Evolutionary conservation across 2,113 vertebrate genomes (phyloP), one percentile per base, ranked within the genome.

Genomic region (Ammodytes dubius): DNA sequence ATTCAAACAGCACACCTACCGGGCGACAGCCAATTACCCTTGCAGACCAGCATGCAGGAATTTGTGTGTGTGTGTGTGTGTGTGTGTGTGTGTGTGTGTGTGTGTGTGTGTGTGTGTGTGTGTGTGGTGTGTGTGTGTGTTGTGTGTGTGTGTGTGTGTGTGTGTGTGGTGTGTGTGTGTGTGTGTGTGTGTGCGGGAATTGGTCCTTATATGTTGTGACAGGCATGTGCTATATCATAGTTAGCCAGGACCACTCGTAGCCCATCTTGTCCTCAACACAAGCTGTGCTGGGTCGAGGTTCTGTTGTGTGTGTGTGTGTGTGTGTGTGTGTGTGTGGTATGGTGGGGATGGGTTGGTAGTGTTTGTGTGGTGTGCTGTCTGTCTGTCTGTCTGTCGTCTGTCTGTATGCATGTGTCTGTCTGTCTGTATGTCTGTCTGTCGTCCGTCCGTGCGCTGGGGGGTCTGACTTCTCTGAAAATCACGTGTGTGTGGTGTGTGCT

Each of bases 11-110:
- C 88, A 79, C 89, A 93, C 89, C 90, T 88, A 86, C 82, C 6
- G 83, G 90, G 85, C 79, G 85, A 86, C 89, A 89, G 87, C 83
- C 90, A 90, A 91, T 93, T 91, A 91, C 90, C 91, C 90, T 74
- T 35, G 78, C 50, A 49, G 89, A 71, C 74, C 84, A 43, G 68
- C 68, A 27, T 68, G 79, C 82, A 45, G 82, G 83, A 81, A 66
- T 66, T 57, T 77, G 27, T n/a, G n/a, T n/a, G 27, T 27, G 27
- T 27, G 27, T 27, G 27, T 27, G 27, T 27, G 27, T 27, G 27
- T 27, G 27, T 27, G 27, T 27, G 27, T 27, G 27, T 27, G 27
- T 27, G 27, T 27, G 27, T 27, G 27, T 27, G 27, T 27, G 27
- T 27, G 27, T 27, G 27, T 27, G 27, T 27, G 27, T 27, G 27